Evolutionary conservation across 2,797 vertebrate genomes (phyloP).

Genomic region (Fringilla coelebs): DNA sequence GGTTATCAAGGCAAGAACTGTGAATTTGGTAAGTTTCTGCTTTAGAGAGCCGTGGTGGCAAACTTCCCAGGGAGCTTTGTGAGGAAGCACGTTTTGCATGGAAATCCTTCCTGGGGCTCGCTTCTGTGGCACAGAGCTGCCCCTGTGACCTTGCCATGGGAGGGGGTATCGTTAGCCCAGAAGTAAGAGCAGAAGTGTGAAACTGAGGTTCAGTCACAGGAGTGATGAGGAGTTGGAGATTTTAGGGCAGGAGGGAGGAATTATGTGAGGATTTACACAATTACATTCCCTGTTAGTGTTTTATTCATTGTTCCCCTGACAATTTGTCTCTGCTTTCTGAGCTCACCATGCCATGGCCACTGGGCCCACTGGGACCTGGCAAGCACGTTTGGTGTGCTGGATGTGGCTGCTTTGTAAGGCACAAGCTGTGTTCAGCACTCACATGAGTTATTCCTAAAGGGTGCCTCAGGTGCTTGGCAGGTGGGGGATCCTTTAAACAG

Average conservation of each 20-base stretch:
- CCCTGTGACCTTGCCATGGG: not conserved
- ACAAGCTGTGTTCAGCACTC: not conserved
- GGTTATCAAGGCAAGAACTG: conserved; percentile 87
- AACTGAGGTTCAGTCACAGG: not conserved
- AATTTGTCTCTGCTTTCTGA: not conserved
- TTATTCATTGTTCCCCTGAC: not conserved
- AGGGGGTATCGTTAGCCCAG: not conserved
- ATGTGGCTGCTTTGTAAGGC: not conserved
- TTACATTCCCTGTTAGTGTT: not conserved
- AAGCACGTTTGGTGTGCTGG: not conserved
- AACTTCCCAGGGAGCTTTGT: not conserved
- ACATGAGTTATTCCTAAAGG: not conserved
- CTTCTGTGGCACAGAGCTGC: not conserved
- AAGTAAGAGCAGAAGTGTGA: not conserved
- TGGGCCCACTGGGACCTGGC: not conserved
- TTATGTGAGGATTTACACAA: rapidly evolving
- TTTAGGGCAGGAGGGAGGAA: not conserved
- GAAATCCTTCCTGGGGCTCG: not conserved
- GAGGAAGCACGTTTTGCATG: not conserved
- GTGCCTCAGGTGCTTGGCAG: not conserved
- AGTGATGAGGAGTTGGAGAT: not conserved
- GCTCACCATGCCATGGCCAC: not conserved
- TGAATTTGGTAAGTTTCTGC: conserved; percentile 81
- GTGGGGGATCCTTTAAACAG: not conserved
- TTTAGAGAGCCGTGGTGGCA: not conserved